Evolutionary conservation across 1,140 invertebrate genomes (phyloP), one percentile per base, ranked within the genome.

Genomic region (Lepidurus arcticus): DNA sequence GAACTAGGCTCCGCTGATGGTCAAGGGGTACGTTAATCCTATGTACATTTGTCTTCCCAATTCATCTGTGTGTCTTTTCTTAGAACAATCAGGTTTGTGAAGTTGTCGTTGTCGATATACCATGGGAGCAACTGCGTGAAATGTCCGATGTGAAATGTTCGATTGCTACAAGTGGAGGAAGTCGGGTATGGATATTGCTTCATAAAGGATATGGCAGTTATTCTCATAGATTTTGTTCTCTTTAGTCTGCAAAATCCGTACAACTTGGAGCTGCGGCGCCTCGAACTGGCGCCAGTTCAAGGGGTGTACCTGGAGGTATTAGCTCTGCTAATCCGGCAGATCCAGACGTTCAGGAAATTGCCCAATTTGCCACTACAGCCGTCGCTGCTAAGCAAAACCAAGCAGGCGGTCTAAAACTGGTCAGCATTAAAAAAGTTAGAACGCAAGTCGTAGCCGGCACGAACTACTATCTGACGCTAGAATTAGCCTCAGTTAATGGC

Each of bases 101-200:
- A 53, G 3, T 76, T 2, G 75, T 76, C 3, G 75, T 76, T 26
- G 47, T 76, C 3, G 75, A 76, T 44, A 43, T 47, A 2, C 75
- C 75, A 43, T 45, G 75, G 75, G 24, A 10, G 8, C 21, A 16
- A 5, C 47, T 43, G 16, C 9, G 75, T 3, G 13, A 44, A 44
- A 1, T 76, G 0, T 8, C 43, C 24, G 74, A 21, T 16, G 1
- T 65, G 0, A 13, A 65, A 0, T 65, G 53, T 13, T 65, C 53
- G 6, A 21, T 34, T n/a, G 21, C 53, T 0, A 11, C 0, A 65
- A 65, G 1, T 21, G 53, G 53, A 21, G 34, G 26, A 26, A 26
- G 3, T 34, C 2, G 34, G 1, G 34, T 34, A 34, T 34, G 34
- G 26, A 26, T 1, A 26, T 26, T 26, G 26, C 26, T 26, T 0